Evolutionary conservation across 2,888 invertebrate species (phyloP), one percentile per base, ranked within the genome.

Genomic region (Chrysolina americana): DNA sequence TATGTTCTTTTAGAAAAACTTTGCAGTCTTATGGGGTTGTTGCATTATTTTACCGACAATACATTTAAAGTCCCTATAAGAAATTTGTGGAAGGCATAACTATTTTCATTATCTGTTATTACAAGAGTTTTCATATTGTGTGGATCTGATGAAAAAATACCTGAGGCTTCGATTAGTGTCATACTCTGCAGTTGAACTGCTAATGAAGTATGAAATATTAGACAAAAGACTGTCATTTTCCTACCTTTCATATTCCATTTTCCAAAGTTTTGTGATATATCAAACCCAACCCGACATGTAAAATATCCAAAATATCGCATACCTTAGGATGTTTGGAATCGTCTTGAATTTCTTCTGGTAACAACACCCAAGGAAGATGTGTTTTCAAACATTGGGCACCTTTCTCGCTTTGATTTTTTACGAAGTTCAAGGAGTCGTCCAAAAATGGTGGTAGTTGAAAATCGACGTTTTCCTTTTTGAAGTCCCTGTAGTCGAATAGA

Each of bases 321-420:
- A 86, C 86, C 81, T 86, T 88, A 2, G 89, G 87, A 71, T 84
- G 86, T 73, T 86, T 89, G 17, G 81, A 81, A 13, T 86, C 85
- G n/a, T 82, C 85, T 71, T 86, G 84, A 53, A 89, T 85, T 78
- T 88, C 90, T 70, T 78, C 86, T 0, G 93, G 93, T n/a, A 93
- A 84, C 23, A 93, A 84, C 0, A 91, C 88, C 68, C 91, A 89
- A 0, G 93, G 93, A 50, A 93, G 86, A 82, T 93, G 93, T 0
- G 92, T 91, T 85, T 93, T 93, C 64, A 93, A 91, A 79, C 91
- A 91, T 23, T 92, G 85, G 0, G 83, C 82, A n/a, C 80, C 77
- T 65, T 80, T 78, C 69, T 78, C 75, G 53, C 79, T 74, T 66
- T 68, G 41, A 17, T 74, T 56, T 66, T 71, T 78, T 0, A 83